These are phyloP conservation scores for Oreochromis mossambicus DNA, from an alignment of 2,797 vertebrate species.

Conservation along the genomic window DNA sequence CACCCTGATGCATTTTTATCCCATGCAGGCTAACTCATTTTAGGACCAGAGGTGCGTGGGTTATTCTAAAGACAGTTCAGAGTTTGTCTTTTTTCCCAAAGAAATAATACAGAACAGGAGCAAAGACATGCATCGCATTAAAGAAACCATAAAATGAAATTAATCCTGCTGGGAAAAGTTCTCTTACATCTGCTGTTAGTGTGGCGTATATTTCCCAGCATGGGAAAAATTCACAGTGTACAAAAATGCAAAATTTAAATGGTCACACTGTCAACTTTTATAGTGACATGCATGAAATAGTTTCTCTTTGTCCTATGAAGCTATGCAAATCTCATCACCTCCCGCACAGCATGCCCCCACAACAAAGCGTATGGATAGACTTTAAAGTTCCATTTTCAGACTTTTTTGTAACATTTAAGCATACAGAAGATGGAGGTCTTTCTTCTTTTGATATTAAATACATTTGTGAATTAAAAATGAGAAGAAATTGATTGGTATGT, in stretches of 20 bases:
- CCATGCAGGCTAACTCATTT: neutral
- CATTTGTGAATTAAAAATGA: neutral
- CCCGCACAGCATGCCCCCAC: neutral
- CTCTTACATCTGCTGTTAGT: conserved; percentile 24
- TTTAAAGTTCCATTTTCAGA: neutral
- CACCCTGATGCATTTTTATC: neutral
- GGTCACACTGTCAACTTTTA: neutral
- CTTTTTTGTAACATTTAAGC: neutral
- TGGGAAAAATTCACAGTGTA: neutral
- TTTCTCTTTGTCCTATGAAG: conserved; percentile 32
- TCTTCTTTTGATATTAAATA: neutral
- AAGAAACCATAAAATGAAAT: conserved; percentile 31
- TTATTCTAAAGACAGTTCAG: conserved; percentile 1
- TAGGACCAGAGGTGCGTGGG: neutral
- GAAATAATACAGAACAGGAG: neutral
- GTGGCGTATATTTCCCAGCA: conserved; percentile 6
- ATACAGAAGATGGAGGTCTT: neutral
- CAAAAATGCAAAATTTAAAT: neutral
- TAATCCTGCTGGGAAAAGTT: conserved; percentile 22
- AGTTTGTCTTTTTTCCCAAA: neutral
- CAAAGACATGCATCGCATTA: conserved; percentile 36
- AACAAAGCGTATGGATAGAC: neutral
- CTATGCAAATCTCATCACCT: conserved; percentile 30
- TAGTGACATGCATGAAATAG: conserved; percentile 5
- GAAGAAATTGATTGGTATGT: neutral